Conservation (phyloP, 2,888 invertebrate species). For the Epistrophella euchroma region DNA sequence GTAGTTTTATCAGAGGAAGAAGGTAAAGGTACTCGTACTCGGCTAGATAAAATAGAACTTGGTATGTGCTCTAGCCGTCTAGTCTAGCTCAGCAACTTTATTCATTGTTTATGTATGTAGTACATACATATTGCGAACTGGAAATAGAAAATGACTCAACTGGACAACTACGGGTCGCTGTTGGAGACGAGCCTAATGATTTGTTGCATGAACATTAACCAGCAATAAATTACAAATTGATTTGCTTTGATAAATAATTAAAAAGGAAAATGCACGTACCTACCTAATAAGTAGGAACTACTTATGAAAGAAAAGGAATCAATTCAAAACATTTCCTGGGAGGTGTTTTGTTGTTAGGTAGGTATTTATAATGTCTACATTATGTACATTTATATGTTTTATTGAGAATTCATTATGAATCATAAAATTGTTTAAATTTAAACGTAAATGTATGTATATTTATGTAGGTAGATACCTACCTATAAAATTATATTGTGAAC, state of each 20-base stretch:
- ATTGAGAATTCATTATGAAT: conserved; percentile 1
- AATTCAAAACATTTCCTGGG: not conserved
- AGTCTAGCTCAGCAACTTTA: conserved; percentile 9
- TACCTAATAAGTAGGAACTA: not conserved
- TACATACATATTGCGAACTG: too few species aligned
- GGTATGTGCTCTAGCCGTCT: conserved; percentile 32
- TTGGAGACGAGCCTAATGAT: not conserved
- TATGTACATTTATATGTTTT: not conserved
- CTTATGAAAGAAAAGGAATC: not conserved
- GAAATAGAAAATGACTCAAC: conserved; percentile 37
- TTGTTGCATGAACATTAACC: conserved; percentile 19
- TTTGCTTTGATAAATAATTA: conserved; percentile 16
- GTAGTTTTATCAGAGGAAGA: not conserved
- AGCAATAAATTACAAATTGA: conserved; percentile 31
- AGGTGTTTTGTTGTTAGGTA: not conserved
- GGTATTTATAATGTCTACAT: not conserved
- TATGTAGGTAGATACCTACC: too few species aligned
- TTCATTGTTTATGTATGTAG: too few species aligned
- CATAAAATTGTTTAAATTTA: not conserved
- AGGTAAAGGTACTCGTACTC: too few species aligned
- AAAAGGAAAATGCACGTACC: not conserved
- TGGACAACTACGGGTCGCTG: not conserved
- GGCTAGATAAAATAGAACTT: conserved; percentile 17
- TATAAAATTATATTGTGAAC: too few species aligned
- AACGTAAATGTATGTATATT: too few species aligned